Base-by-base conservation (phyloP, 1,140 invertebrate species). In the Colletes gigas region DNA sequence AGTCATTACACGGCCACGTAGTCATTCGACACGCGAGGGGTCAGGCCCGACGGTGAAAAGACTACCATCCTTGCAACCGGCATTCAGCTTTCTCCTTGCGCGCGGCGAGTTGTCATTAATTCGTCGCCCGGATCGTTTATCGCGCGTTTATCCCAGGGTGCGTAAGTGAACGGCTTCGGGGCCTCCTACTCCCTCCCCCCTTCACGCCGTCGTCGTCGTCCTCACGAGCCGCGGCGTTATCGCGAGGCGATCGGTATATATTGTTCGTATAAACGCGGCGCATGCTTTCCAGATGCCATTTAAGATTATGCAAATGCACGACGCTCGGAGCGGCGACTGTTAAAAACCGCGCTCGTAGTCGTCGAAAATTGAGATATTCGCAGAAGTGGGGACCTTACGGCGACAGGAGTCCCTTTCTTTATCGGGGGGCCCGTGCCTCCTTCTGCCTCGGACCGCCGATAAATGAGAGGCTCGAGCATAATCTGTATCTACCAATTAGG, bases 271-370 rank as follows among this genome's bases (percentile, higher is more conserved):
- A 76, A 82, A 73, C 70, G 54, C 72, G 70, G 21, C 62, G 57
- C 72, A 52, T 63, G 57, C 77, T 77, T 79, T 63, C 50, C 69
- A 78, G 77, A 82, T 78, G 71, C 70, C 83, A 71, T 57, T 82
- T 75, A 75, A 86, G 84, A 86, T 86, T 86, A 86, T 82, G 83
- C 84, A 85, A 85, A 86, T 85, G 83, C 21, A 30, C 74, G 66
- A 77, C 60, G 77, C 65, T 70, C 66, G 30, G 19, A 71, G 41
- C 55, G 63, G 59, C 72, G 4, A 47, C 52, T 73, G 70, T 81
- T 71, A 67, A 81, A 67, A 85, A 68, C 19, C 54, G 67, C 55
- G 10, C 41, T 12, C 47, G 44, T 72, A 57, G 68, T 10, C 75
- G 55, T 57, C 41, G 44, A 65, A 68, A 85, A 85, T 85, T 84